These are phyloP conservation scores for Neostethus bicornis DNA, from an alignment of 2,797 vertebrate genomes.

Conservation along the genomic window DNA sequence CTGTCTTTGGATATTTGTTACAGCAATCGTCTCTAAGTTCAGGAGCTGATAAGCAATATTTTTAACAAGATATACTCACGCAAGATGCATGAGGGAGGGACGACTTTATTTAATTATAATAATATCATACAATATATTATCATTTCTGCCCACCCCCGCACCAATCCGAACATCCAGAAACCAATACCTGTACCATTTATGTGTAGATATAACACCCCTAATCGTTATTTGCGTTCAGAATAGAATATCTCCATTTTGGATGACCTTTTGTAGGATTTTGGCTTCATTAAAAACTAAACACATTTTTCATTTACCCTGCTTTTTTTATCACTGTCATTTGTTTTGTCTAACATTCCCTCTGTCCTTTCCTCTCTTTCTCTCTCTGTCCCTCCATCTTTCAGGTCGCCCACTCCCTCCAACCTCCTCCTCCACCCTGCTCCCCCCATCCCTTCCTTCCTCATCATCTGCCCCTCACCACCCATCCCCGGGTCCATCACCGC, in stretches of 20 bases:
- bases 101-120: too few relatives aligned
- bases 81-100: too few relatives aligned
- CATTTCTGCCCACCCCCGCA: too few relatives aligned
- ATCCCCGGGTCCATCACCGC: slow-evolving; percentile 84
- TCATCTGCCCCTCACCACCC: slow-evolving; percentile 91
- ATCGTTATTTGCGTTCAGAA: too few relatives aligned
- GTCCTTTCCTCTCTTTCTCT: slow-evolving; percentile 79
- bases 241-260: neutral
- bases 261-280: neutral
- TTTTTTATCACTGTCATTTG: slow-evolving; percentile 77
- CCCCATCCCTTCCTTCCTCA: slow-evolving; percentile 90
- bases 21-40: too few relatives aligned
- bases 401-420: slow-evolving; percentile 98
- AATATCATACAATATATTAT: too few relatives aligned
- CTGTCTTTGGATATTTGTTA: too few relatives aligned
- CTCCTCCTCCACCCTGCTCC: slow-evolving; percentile 94
- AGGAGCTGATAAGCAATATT: too few relatives aligned
- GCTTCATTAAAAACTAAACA: slow-evolving; percentile 14
- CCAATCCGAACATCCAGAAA: too few relatives aligned
- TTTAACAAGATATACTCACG: too few relatives aligned
- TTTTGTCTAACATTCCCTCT: slow-evolving; percentile 84
- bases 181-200: too few relatives aligned
- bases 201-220: too few relatives aligned
- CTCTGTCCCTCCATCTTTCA: slow-evolving; percentile 87
- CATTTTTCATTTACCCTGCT: slow-evolving; percentile 21